Conservation (phyloP, 2,797 vertebrate genomes). For the Gymnocypris eckloni region DNA sequence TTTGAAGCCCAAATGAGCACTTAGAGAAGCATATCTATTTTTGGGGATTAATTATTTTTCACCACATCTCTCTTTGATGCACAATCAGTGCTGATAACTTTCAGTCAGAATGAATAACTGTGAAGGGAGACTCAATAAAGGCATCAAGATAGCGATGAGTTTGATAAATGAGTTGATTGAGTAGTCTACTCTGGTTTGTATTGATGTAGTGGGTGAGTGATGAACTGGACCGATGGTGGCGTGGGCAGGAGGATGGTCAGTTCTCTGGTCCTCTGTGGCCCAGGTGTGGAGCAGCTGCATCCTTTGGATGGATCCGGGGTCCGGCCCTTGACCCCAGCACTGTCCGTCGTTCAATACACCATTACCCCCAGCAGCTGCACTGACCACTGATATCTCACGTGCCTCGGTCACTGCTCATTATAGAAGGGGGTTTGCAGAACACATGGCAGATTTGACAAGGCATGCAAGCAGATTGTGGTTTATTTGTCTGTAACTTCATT, state of each 20-base stretch:
- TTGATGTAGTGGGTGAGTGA: slow-evolving; percentile 63
- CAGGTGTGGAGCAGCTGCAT: slow-evolving; percentile 80
- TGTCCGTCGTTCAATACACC: slow-evolving; percentile 79
- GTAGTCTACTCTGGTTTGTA: slow-evolving; percentile 46
- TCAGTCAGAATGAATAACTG: slow-evolving; percentile 15
- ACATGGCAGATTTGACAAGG: slow-evolving; percentile 52
- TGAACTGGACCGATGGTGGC: slow-evolving; percentile 59
- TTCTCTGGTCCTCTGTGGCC: slow-evolving; percentile 53
- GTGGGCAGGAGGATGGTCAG: slow-evolving; percentile 52
- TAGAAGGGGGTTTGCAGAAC: slow-evolving; percentile 44
- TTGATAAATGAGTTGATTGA: slow-evolving; percentile 58
- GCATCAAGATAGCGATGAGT: slow-evolving; percentile 59
- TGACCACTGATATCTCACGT: slow-evolving; percentile 44
- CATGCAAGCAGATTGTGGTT: slow-evolving; percentile 1
- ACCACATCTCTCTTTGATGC: slow-evolving; percentile 19
- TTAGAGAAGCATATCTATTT: background rate
- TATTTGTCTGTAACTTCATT: slow-evolving; percentile 38
- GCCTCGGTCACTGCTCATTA: slow-evolving; percentile 44
- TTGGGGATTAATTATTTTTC: background rate
- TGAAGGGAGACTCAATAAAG: slow-evolving; percentile 63
- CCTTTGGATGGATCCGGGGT: slow-evolving; percentile 41
- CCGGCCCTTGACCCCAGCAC: slow-evolving; percentile 71
- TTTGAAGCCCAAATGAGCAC: slow-evolving; percentile 16
- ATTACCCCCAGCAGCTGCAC: slow-evolving; percentile 75
- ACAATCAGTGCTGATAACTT: slow-evolving; percentile 30